These are phyloP conservation scores for Poecilia velifera DNA, from an alignment of 2,797 vertebrate genomes.

Conservation along the genomic window DNA sequence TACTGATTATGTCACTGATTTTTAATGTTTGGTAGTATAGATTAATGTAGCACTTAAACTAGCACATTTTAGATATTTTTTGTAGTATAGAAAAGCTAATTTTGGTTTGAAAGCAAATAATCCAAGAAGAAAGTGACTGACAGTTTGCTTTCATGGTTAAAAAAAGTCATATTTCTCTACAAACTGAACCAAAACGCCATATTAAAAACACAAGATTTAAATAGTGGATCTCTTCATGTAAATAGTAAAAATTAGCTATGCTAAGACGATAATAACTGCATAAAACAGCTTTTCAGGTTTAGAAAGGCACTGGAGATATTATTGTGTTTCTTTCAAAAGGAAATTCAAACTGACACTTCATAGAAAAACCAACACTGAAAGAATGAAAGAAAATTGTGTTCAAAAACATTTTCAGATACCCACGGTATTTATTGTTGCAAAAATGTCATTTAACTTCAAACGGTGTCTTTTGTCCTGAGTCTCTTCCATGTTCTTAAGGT, in stretches of 20 bases:
- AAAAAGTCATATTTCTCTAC: neutral
- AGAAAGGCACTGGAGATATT: neutral
- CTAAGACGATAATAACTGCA: neutral
- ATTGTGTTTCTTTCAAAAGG: neutral
- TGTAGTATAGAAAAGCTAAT: neutral
- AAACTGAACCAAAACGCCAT: neutral
- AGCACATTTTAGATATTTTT: neutral
- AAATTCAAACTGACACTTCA: neutral
- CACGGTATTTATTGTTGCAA: neutral
- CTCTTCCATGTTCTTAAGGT: neutral
- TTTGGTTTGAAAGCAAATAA: neutral
- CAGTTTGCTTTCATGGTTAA: neutral
- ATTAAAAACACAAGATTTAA: neutral
- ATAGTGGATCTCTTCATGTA: neutral
- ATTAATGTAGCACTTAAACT: neutral
- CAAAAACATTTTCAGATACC: neutral
- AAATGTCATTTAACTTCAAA: constrained; percentile 3
- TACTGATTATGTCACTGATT: neutral
- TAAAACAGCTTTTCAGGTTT: neutral
- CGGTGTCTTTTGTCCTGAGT: neutral
- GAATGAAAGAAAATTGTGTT: neutral
- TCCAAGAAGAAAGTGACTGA: neutral
- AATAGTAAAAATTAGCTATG: neutral
- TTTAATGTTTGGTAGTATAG: neutral
- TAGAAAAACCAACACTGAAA: neutral